Evolutionary conservation across 2,888 invertebrate species (phyloP), one percentile per base, ranked within the genome.

Genomic region (Tanytarsus gracilentus): DNA sequence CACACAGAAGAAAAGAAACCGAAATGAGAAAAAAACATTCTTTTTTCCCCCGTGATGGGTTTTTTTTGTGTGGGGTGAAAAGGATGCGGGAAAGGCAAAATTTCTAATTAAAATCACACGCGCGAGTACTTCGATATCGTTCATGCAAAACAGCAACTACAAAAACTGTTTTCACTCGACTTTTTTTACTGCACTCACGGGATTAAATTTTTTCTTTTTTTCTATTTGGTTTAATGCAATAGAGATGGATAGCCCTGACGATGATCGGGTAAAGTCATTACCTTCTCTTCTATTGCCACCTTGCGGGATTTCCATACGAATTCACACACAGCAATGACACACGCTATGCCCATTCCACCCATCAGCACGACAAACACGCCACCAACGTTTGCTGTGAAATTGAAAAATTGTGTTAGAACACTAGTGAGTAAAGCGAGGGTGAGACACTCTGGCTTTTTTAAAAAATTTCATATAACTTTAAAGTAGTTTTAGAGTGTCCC

Each of bases 341-440:
- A 89, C 4, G 94, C 92, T 49, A 93, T 85, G 4, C 88, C 88
- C 74, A 74, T 74, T 3, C 94, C 94, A 30, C 88, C 89, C 84
- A 94, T 88, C 58, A 96, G 79, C 1, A 96, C 93, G n/a, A 95
- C 92, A 73, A 96, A 96, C 4, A 95, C 94, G 4, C 95, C 95
- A 36, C 95, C 95, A 23, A 95, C 94, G 75, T 98, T 97, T 30
- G 93, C 92, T 44, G 33, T 33, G 29, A 33, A 33, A 11, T 9
- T 11, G n/a, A n/a, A n/a, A n/a, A n/a, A n/a, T n/a, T n/a, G n/a
- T n/a, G n/a, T n/a, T n/a, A n/a, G n/a, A n/a, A n/a, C n/a, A n/a
- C n/a, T n/a, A n/a, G n/a, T n/a, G n/a, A n/a, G n/a, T n/a, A n/a
- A n/a, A n/a, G n/a, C n/a, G n/a, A 16, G 14, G 36, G 7, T 36